Evolutionary conservation across 2,113 vertebrate species (phyloP).

Genomic region (Actinemys pallida): DNA sequence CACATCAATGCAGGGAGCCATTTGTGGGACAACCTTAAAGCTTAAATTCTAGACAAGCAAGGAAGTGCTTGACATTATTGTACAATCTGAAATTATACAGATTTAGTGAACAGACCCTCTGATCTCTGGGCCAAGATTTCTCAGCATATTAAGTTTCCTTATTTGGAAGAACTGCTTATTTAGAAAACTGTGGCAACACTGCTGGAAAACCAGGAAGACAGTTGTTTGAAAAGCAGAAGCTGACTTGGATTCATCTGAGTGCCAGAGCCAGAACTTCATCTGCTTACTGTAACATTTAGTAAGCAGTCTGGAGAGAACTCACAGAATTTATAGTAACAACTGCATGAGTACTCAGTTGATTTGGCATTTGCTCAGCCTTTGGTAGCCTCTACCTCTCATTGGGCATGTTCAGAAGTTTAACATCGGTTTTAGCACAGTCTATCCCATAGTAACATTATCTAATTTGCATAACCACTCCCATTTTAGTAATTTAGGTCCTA

Average conservation of each 20-base stretch:
- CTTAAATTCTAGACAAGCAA: not conserved
- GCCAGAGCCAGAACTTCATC: not conserved
- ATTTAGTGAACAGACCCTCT: constrained; percentile 49
- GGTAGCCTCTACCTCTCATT: not conserved
- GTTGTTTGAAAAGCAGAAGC: constrained; percentile 55
- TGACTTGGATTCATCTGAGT: constrained; percentile 6
- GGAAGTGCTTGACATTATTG: constrained; percentile 25
- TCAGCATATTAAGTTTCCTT: constrained; percentile 37
- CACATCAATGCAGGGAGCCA: not conserved
- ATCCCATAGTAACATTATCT: fast-evolving
- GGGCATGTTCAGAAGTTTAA: not conserved
- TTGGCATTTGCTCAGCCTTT: not conserved
- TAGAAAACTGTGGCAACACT: constrained; percentile 35
- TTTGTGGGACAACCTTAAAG: constrained; percentile 40
- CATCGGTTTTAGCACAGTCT: fast-evolving
- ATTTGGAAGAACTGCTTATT: constrained; percentile 37
- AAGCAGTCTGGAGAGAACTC: not conserved
- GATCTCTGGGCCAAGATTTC: constrained; percentile 67
- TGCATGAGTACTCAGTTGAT: not conserved
- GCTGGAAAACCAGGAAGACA: constrained; percentile 30
- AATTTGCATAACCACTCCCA: not conserved
- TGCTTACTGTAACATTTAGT: not conserved
- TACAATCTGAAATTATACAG: not conserved
- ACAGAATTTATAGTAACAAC: not conserved
- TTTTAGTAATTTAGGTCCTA: not conserved